A percentile compares a stretch with the other conserved stretches of the same genome.
phyloP scores from a whole-genome alignment of 2,888 invertebrate genomes.

The Phortica okadai region DNA sequence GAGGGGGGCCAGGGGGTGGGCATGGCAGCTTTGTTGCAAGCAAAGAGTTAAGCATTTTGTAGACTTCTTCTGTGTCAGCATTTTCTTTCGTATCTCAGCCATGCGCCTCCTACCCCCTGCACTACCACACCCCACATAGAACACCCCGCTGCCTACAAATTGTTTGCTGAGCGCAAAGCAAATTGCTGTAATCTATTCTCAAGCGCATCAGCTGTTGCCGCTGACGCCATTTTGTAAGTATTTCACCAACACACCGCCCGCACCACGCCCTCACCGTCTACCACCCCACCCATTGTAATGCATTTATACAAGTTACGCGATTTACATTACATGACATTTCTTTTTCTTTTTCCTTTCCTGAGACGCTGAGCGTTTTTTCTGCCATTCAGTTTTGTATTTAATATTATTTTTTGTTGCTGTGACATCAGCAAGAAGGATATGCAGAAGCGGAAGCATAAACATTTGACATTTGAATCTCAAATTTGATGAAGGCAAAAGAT shows the following conservation, averaged over 20 bases:
- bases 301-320: conserved; percentile 17
- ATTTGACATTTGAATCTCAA: no score
- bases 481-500: no score
- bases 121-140: not conserved
- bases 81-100: not conserved
- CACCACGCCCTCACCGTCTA: not conserved
- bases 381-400: not conserved
- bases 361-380: not conserved
- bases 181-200: conserved; percentile 68
- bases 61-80: conserved; percentile 21
- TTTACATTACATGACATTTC: not conserved
- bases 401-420: no score
- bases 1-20: not conserved
- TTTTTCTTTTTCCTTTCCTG: not conserved
- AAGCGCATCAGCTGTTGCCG: conserved; percentile 65
- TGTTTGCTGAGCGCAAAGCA: conserved; percentile 36
- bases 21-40: not conserved
- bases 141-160: not conserved
- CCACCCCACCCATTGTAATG: not conserved
- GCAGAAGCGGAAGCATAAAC: no score
- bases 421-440: no score
- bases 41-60: conserved; percentile 11
- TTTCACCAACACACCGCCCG: not conserved
- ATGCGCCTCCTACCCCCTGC: not conserved
- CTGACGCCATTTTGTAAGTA: conserved; percentile 25